A percentile compares a stretch with the other conserved stretches of the same genome.
These are phyloP conservation scores for Philaenus spumarius DNA, from an alignment of 1,140 invertebrate genomes.

Conservation along the genomic window DNA sequence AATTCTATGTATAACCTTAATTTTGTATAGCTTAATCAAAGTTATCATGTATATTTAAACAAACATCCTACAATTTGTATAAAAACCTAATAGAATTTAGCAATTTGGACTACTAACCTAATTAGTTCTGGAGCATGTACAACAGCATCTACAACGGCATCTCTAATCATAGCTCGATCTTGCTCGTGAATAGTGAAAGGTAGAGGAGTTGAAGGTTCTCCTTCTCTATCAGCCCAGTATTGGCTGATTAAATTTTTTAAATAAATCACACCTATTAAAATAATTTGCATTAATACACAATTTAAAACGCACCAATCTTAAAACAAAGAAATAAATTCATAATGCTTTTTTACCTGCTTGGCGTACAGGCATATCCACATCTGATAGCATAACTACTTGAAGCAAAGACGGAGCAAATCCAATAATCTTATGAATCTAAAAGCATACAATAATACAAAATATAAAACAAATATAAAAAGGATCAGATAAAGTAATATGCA, in stretches of 20 bases:
- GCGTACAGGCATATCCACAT: constrained; percentile 84
- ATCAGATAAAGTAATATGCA: not conserved
- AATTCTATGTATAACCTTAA: no score
- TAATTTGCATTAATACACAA: not conserved
- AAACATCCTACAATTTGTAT: no score
- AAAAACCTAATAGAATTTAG: no score
- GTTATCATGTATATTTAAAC: no score
- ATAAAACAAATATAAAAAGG: not conserved
- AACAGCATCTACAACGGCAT: constrained; percentile 91
- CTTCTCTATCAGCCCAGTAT: constrained; percentile 83
- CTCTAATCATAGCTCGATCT: constrained; percentile 86
- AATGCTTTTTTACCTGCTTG: constrained; percentile 70
- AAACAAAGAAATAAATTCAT: not conserved
- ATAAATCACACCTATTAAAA: constrained; percentile 72
- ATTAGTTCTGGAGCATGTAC: constrained; percentile 87
- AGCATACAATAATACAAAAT: constrained; percentile 15
- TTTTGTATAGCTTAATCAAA: no score
- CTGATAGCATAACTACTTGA: constrained; percentile 85
- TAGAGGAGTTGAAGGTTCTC: constrained; percentile 57
- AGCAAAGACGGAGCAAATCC: constrained; percentile 90
- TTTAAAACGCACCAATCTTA: not conserved
- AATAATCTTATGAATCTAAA: constrained; percentile 89
- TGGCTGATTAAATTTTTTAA: constrained; percentile 90
- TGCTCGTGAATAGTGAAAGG: constrained; percentile 93
- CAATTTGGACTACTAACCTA: no score